Evolutionary conservation across 53 echinoderm and acorn worm species (phyloP).

Genomic region (Mesocentrotus franciscanus): DNA sequence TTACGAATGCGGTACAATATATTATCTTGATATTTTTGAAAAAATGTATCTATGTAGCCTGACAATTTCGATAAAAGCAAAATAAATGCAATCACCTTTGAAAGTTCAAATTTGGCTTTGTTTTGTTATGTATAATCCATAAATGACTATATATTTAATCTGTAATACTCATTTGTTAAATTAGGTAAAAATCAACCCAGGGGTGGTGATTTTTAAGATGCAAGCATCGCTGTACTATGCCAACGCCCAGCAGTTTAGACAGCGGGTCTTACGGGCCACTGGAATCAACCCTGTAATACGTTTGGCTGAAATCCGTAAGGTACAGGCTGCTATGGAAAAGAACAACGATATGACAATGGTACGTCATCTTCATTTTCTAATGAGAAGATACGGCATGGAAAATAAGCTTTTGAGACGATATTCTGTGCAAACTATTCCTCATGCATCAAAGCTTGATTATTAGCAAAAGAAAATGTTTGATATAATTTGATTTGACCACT

Average conservation of each 20-base stretch:
- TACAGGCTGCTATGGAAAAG: neutral
- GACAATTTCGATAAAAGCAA: neutral
- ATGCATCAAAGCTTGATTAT: neutral
- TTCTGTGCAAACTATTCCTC: neutral
- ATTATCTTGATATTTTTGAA: too few relatives aligned
- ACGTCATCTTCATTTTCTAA: neutral
- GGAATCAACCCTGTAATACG: constrained; percentile 60
- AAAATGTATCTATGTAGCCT: too few relatives aligned
- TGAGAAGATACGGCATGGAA: neutral
- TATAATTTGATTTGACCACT: too few relatives aligned
- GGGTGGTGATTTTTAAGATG: constrained; percentile 57
- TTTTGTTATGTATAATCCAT: too few relatives aligned
- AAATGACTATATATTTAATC: neutral
- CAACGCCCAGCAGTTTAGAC: constrained; percentile 67
- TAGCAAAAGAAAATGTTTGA: too few relatives aligned
- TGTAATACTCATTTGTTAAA: neutral
- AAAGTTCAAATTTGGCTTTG: neutral
- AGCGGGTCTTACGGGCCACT: neutral
- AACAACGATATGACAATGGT: neutral
- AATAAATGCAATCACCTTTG: neutral
- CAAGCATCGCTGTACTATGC: constrained; percentile 67
- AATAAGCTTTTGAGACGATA: neutral
- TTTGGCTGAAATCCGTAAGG: neutral
- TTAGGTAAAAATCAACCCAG: constrained; percentile 16
- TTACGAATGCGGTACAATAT: too few relatives aligned